Percentiles rank a stretch among this genome's conserved stretches.
Evolutionary conservation across 1,140 invertebrate species (phyloP).

Genomic region (Telenomus remus): DNA sequence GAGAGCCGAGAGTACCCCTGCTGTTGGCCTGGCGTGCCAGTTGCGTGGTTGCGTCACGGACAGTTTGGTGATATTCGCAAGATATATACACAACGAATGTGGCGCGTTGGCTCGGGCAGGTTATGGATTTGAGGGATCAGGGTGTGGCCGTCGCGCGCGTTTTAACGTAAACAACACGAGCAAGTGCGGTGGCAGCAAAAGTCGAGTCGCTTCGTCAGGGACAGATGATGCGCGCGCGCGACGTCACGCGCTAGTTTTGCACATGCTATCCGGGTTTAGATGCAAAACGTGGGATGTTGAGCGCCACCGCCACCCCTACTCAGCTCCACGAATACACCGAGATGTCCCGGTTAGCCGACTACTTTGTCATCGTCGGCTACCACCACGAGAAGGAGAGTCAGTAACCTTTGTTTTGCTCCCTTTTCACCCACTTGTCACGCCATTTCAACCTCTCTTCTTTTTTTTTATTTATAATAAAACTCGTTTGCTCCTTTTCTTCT

Average conservation of each 20-base stretch:
- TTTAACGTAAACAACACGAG: conserved; percentile 34
- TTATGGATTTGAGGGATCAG: conserved; percentile 70
- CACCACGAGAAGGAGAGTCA: conserved; percentile 98
- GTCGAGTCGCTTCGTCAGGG: neutral
- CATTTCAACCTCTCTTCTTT: neutral
- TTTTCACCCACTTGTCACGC: neutral
- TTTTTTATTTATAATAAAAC: conserved; percentile 4
- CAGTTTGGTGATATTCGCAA: conserved; percentile 33
- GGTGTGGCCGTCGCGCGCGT: conserved; percentile 66
- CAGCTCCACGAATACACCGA: conserved; percentile 71
- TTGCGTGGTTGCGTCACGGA: conserved; percentile 30
- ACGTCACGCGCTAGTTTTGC: conserved; percentile 16
- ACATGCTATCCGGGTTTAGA: conserved; percentile 67
- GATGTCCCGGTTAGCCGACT: conserved; percentile 97
- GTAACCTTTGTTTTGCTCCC: conserved; percentile 68
- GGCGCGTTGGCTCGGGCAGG: conserved; percentile 67
- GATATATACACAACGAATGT: conserved; percentile 52
- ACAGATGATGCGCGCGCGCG: conserved; percentile 19
- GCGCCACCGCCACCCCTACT: conserved; percentile 67
- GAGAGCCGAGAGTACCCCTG: no score
- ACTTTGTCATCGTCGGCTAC: conserved; percentile 98
- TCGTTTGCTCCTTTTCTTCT: no score
- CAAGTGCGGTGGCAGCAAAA: neutral
- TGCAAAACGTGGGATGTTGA: conserved; percentile 72
- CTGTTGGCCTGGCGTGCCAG: no score